These are phyloP conservation scores for Listrodromus nycthemerus DNA, from an alignment of 2,888 invertebrate genomes.

Conservation along the genomic window DNA sequence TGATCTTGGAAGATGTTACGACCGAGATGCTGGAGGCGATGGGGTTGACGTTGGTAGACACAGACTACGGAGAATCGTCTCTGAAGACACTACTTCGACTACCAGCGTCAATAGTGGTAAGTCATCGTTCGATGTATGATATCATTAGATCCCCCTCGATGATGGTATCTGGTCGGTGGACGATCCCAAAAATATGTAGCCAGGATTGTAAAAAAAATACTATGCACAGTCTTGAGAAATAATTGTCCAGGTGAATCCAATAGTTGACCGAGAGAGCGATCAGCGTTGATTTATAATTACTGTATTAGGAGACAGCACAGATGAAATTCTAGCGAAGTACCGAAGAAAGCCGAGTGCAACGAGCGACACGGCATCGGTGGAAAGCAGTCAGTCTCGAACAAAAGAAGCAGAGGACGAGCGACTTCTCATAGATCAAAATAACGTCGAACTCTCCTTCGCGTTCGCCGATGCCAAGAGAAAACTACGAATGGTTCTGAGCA, in stretches of 20 bases:
- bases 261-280: neutral
- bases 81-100: slow-evolving; percentile 82
- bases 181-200: neutral
- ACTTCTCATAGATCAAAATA: slow-evolving; percentile 85
- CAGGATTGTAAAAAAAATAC: neutral
- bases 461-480: slow-evolving; percentile 93
- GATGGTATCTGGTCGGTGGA: neutral
- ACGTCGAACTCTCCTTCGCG: slow-evolving; percentile 86
- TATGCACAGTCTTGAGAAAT: neutral
- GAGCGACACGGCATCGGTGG: slow-evolving; percentile 85
- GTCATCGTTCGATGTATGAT: slow-evolving; percentile 14
- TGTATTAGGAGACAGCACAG: slow-evolving; percentile 89
- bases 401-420: slow-evolving; percentile 85
- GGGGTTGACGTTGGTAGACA: slow-evolving; percentile 75
- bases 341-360: slow-evolving; percentile 89
- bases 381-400: slow-evolving; percentile 82
- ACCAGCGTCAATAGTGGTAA: slow-evolving; percentile 77
- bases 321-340: slow-evolving; percentile 98
- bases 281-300: neutral
- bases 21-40: slow-evolving; percentile 77
- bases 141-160: neutral
- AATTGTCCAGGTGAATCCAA: neutral
- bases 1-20: slow-evolving; percentile 81
- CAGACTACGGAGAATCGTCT: slow-evolving; percentile 81
- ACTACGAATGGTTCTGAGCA: slow-evolving; percentile 95